phyloP scores from a whole-genome alignment of 1,140 invertebrate species.

The Cydia splendana region DNA sequence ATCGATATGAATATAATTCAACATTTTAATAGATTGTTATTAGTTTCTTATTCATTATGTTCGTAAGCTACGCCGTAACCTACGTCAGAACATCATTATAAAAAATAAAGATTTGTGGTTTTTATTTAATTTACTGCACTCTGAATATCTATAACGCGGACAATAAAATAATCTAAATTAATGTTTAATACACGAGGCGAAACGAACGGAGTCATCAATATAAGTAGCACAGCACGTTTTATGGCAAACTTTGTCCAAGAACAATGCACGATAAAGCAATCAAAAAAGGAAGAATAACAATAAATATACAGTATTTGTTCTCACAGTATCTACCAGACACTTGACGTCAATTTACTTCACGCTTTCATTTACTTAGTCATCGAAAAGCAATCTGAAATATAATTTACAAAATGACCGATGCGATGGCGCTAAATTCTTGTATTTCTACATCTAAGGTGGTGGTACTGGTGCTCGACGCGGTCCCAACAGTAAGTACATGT shows the following conservation, averaged over 20 bases:
- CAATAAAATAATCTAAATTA: background rate
- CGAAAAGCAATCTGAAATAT: background rate
- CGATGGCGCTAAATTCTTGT: too few relatives aligned
- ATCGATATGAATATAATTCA: too few relatives aligned
- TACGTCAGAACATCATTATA: too few relatives aligned
- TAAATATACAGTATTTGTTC: background rate
- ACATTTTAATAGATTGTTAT: too few relatives aligned
- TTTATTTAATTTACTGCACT: background rate
- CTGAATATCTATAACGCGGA: background rate
- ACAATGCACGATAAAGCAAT: conserved; percentile 2
- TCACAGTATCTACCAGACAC: background rate
- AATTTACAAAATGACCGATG: background rate
- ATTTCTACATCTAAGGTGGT: too few relatives aligned
- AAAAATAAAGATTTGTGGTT: too few relatives aligned
- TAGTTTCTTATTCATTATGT: too few relatives aligned
- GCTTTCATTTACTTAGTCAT: background rate
- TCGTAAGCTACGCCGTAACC: too few relatives aligned
- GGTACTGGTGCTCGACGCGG: too few relatives aligned
- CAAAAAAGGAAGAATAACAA: conserved; percentile 2
- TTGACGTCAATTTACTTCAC: background rate
- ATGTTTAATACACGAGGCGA: background rate
- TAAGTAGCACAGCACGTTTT: background rate
- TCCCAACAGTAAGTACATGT: too few relatives aligned
- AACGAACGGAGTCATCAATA: background rate
- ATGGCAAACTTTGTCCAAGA: background rate